Conservation (phyloP, 2,888 invertebrate genomes). For the Orthosia cruda region DNA sequence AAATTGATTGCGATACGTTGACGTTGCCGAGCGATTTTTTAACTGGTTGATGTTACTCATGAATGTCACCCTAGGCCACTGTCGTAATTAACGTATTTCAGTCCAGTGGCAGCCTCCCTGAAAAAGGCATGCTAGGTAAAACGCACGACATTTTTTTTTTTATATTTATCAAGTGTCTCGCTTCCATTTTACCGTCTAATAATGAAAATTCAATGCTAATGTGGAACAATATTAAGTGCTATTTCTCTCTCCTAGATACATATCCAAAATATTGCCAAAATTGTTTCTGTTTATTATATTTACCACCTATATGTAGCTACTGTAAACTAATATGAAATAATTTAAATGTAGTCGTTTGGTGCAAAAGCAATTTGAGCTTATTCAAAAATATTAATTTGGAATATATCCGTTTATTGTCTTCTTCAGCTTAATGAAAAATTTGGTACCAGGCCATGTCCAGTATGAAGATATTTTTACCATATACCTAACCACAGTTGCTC, state of each 20-base stretch:
- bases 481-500: background rate
- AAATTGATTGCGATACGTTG: background rate
- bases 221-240: no score
- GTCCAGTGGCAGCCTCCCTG: background rate
- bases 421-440: background rate
- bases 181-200: background rate
- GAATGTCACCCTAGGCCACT: slow-evolving; percentile 1
- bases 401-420: background rate
- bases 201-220: no score
- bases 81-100: slow-evolving; percentile 8
- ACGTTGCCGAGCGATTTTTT: background rate
- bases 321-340: no score
- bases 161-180: no score
- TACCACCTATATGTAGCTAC: no score
- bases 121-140: background rate
- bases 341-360: background rate
- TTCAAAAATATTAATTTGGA: background rate
- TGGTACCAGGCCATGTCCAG: background rate
- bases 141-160: background rate
- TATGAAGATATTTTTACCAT: background rate
- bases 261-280: no score
- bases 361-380: background rate
- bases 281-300: no score
- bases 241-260: no score
- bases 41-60: background rate